Evolutionary conservation across 2,113 vertebrate species (phyloP).

Genomic region (Perccottus glenii): DNA sequence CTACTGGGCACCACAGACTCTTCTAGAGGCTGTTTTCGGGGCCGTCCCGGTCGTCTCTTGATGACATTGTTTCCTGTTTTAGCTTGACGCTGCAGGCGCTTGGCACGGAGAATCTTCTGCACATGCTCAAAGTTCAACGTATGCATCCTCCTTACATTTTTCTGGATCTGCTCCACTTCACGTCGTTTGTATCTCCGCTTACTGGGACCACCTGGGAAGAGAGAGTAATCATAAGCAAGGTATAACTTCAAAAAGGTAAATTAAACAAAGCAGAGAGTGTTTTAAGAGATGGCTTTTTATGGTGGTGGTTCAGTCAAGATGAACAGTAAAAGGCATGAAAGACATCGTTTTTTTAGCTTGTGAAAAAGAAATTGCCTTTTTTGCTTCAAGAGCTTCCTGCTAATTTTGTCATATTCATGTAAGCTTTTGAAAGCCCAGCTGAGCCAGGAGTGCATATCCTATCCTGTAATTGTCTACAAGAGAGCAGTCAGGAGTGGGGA

Average conservation of each 20-base stretch:
- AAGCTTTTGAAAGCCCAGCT: slow-evolving; percentile 81
- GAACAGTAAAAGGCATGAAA: slow-evolving; percentile 53
- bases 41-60: slow-evolving; percentile 91
- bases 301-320: slow-evolving; percentile 35
- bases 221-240: slow-evolving; percentile 42
- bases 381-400: slow-evolving; percentile 75
- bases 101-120: slow-evolving; percentile 98
- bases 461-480: slow-evolving; percentile 74
- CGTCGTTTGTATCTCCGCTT: slow-evolving; percentile 90
- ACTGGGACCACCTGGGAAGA: slow-evolving; percentile 66
- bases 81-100: slow-evolving; percentile 97
- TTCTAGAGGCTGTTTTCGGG: slow-evolving; percentile 88
- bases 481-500: slow-evolving; percentile 77
- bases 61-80: slow-evolving; percentile 99
- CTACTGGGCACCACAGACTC: slow-evolving; percentile 66
- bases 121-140: slow-evolving; percentile 97
- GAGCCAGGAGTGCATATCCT: slow-evolving; percentile 79
- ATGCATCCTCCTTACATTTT: slow-evolving; percentile 93
- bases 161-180: slow-evolving; percentile 95
- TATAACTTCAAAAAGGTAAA: slow-evolving; percentile 36
- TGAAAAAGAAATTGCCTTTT: slow-evolving; percentile 39
- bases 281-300: slow-evolving; percentile 31
- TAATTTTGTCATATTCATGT: slow-evolving; percentile 79
- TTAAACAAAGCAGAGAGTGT: slow-evolving; percentile 26
- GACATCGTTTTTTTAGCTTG: slow-evolving; percentile 59